Conservation (phyloP, 2,113 vertebrate genomes). For the Carettochelys insculpta region DNA sequence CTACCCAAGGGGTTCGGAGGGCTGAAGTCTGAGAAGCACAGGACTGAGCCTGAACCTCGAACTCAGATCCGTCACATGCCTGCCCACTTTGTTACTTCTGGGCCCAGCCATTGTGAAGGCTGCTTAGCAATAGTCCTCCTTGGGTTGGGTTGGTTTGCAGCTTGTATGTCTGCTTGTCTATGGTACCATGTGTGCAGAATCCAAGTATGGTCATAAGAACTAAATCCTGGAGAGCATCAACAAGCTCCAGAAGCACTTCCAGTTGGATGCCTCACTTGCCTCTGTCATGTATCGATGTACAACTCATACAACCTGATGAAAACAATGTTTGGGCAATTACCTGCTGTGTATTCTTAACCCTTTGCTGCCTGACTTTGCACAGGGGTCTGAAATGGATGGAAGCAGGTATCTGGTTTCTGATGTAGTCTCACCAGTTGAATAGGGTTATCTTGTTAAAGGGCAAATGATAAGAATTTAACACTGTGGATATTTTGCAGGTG, state of each 20-base stretch:
- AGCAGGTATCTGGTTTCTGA: background rate
- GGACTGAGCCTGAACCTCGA: background rate
- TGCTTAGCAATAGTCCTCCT: no score
- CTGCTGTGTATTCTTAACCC: background rate
- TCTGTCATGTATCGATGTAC: fast-evolving
- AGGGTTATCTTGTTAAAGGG: background rate
- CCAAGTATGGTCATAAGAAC: no score
- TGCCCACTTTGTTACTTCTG: background rate
- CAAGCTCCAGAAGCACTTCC: background rate
- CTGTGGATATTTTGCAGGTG: conserved; percentile 64
- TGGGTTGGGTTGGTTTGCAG: no score
- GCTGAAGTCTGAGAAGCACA: background rate
- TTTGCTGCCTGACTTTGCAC: conserved; percentile 25
- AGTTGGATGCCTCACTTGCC: background rate
- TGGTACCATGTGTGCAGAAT: no score
- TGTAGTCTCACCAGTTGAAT: background rate
- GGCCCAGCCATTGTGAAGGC: background rate
- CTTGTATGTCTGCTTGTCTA: no score
- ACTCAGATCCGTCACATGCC: background rate
- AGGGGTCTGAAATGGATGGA: background rate
- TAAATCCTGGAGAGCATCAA: background rate
- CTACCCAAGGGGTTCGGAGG: background rate
- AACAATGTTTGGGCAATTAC: background rate
- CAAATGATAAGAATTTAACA: background rate
- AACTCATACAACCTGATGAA: background rate